phyloP scores from a whole-genome alignment of 2,113 vertebrate genomes.

The Acrocephalus kingi region DNA sequence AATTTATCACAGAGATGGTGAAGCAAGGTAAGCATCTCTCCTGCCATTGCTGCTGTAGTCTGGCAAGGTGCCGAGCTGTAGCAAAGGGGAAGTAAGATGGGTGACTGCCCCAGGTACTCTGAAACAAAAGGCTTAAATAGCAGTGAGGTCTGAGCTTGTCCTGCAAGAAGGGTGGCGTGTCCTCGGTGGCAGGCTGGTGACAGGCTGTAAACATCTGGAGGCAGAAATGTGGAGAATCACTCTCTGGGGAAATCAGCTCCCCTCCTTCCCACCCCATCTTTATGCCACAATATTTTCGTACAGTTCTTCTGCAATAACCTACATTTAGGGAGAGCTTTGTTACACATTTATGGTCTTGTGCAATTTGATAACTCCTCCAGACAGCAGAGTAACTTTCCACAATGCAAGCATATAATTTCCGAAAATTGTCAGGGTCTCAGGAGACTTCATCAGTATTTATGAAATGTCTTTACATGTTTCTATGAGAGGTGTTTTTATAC shows the following conservation, averaged over 20 bases:
- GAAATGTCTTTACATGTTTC: neutral
- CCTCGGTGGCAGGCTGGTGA: neutral
- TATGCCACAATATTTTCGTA: neutral
- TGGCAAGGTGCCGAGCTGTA: neutral
- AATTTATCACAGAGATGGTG: neutral
- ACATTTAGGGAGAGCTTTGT: neutral
- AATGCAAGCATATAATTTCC: neutral
- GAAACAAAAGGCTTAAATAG: neutral
- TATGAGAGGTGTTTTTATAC: neutral
- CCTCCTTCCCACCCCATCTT: neutral
- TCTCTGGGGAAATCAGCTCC: neutral
- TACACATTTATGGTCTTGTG: neutral
- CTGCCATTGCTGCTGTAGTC: neutral
- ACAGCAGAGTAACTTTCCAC: neutral
- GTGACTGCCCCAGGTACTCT: neutral
- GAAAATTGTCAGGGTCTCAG: neutral
- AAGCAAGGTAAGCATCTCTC: neutral
- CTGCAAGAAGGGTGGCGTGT: neutral
- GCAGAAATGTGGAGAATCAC: neutral
- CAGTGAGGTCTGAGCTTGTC: neutral
- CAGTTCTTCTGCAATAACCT: neutral
- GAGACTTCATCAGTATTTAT: conserved; percentile 19
- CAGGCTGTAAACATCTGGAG: neutral
- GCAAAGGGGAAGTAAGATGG: neutral
- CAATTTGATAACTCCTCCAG: neutral